phyloP scores from a whole-genome alignment of 2,113 vertebrate species.

The human region DNA sequence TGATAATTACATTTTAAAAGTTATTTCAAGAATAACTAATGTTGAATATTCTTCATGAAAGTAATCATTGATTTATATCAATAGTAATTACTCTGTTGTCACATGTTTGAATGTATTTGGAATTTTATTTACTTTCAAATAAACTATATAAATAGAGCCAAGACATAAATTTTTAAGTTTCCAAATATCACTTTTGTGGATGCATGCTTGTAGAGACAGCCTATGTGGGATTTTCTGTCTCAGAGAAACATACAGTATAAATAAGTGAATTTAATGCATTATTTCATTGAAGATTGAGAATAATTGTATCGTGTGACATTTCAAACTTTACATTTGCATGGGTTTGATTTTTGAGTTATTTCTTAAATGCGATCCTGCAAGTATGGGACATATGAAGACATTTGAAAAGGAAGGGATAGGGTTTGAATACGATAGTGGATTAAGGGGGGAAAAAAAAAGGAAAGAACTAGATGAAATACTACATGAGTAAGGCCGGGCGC shows the following conservation, averaged over 20 bases:
- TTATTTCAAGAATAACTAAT: slow-evolving; percentile 16
- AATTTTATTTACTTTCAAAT: not conserved
- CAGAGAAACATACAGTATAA: not conserved
- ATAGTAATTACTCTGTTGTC: not conserved
- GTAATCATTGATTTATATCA: not conserved
- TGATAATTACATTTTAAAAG: slow-evolving; percentile 29
- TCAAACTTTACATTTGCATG: not conserved
- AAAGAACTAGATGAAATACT: not conserved
- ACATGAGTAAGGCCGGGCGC: not conserved
- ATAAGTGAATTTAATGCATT: not conserved
- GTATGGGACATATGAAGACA: not conserved
- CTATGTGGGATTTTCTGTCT: not conserved
- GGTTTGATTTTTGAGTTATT: not conserved
- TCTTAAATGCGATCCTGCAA: not conserved
- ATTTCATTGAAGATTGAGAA: not conserved
- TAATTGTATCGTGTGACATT: not conserved
- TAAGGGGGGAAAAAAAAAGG: not conserved
- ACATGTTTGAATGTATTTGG: not conserved
- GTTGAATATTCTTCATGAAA: not conserved
- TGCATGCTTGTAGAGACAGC: not conserved
- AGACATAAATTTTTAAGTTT: not conserved
- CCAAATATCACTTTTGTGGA: not conserved
- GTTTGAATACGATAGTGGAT: not conserved
- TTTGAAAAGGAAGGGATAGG: not conserved
- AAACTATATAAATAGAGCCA: not conserved